phyloP scores from a whole-genome alignment of 2,888 invertebrate genomes.

The Scelioninae gen. 2 region DNA sequence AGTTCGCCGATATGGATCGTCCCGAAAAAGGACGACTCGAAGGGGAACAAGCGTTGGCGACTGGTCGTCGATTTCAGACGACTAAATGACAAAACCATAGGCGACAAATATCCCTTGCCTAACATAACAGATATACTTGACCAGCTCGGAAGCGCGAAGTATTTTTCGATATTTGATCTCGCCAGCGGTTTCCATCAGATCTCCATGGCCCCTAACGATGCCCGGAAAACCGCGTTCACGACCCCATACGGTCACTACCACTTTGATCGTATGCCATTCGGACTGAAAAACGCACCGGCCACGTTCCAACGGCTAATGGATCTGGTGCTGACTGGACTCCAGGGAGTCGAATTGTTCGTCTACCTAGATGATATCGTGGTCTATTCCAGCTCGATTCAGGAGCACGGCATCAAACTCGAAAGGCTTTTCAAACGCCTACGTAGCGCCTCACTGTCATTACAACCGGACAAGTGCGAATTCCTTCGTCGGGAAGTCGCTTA shows the following conservation, averaged over 20 bases:
- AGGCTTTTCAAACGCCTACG: neutral
- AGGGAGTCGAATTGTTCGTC: neutral
- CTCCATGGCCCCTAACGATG: neutral
- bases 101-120: neutral
- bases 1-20: neutral
- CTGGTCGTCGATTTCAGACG: neutral
- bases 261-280: neutral
- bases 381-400: neutral
- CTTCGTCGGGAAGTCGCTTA: neutral
- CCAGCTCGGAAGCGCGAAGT: neutral
- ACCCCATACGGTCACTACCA: neutral
- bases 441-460: neutral
- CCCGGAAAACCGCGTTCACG: neutral
- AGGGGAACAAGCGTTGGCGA: neutral
- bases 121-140: neutral
- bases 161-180: neutral
- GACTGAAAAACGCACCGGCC: neutral
- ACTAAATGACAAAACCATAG: neutral
- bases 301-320: neutral
- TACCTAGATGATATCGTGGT: neutral
- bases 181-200: neutral
- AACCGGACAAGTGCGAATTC: constrained; percentile 1
- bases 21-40: neutral
- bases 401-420: neutral
- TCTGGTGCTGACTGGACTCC: neutral